A percentile compares a stretch with the other conserved stretches of the same genome.
phyloP scores from a whole-genome alignment of 2,797 vertebrate species.

The Emys orbicularis region DNA sequence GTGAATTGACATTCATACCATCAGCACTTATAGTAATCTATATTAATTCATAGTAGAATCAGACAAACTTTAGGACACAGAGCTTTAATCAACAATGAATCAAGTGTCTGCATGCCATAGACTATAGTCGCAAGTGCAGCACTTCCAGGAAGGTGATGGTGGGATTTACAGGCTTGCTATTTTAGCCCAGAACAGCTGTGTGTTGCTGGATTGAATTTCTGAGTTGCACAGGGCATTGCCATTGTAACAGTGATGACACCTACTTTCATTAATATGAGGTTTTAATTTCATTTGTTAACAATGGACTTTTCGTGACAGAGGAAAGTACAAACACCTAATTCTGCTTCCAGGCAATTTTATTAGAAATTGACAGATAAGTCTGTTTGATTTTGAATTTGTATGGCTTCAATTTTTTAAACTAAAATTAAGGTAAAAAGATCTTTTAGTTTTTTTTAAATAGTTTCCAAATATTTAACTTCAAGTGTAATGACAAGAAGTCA shows the following conservation, averaged over 20 bases:
- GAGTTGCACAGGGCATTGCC: not conserved
- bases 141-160: not conserved
- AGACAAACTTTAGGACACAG: not conserved
- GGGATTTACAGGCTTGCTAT: not conserved
- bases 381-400: not conserved
- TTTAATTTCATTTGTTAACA: not conserved
- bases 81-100: not conserved
- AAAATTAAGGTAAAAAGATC: not conserved
- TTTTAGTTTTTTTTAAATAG: slow-evolving; percentile 20
- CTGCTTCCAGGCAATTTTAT: not conserved
- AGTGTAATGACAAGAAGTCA: not conserved
- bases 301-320: slow-evolving; percentile 1
- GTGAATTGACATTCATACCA: not conserved
- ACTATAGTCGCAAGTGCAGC: not conserved
- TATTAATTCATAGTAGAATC: not conserved
- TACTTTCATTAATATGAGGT: not conserved
- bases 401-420: not conserved
- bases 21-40: not conserved
- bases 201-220: slow-evolving; percentile 13
- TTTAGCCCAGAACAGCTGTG: not conserved
- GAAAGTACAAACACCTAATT: not conserved
- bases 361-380: not conserved
- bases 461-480: slow-evolving; percentile 10
- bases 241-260: not conserved
- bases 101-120: not conserved